phyloP scores from a whole-genome alignment of 1,140 invertebrate genomes.

The Gonioctena quinquepunctata region DNA sequence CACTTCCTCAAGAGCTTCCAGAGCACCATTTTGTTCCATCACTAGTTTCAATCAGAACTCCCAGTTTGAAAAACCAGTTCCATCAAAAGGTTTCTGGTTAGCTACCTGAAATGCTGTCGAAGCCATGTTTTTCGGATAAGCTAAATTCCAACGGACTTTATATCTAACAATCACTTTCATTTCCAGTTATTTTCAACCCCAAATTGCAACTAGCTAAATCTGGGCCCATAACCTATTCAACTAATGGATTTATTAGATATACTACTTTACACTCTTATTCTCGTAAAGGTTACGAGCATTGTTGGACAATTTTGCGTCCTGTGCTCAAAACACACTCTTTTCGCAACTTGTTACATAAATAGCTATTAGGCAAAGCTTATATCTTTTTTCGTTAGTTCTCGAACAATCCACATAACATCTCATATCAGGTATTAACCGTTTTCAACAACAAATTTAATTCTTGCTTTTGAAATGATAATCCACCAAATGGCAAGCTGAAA shows the following conservation, averaged over 20 bases:
- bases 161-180: neutral
- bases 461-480: too few species aligned
- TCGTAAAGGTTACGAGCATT: too few species aligned
- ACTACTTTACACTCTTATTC: neutral
- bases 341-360: too few species aligned
- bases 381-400: too few species aligned
- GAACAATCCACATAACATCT: too few species aligned
- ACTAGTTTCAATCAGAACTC: constrained; percentile 28
- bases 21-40: constrained; percentile 21
- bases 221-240: constrained; percentile 1
- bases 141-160: neutral
- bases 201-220: neutral
- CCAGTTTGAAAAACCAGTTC: constrained; percentile 22
- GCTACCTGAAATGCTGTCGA: neutral
- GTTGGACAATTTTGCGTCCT: too few species aligned
- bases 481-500: too few species aligned
- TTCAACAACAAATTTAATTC: too few species aligned
- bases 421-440: too few species aligned
- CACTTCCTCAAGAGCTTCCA: constrained; percentile 12
- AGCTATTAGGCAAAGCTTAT: too few species aligned
- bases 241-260: too few species aligned
- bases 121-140: neutral
- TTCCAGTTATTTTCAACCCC: neutral
- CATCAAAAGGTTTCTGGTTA: constrained; percentile 23
- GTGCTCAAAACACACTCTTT: too few species aligned